A percentile compares a stretch with the other conserved stretches of the same genome.
Evolutionary conservation across 2,113 vertebrate species (phyloP).

Genomic region (Serilophus lunatus): DNA sequence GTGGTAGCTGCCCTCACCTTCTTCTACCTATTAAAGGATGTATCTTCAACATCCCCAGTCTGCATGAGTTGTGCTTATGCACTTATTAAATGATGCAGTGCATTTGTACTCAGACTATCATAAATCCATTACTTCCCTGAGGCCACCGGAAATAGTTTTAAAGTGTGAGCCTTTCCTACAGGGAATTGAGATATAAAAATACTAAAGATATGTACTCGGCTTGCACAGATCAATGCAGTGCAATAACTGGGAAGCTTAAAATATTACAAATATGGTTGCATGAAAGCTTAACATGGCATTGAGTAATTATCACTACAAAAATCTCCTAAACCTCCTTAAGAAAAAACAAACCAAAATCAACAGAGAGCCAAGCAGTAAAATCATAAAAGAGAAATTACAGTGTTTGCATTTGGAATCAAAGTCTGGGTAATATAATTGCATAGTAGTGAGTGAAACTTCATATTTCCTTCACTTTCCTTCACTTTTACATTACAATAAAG

Average conservation of each 20-base stretch:
- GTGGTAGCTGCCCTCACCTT: not conserved
- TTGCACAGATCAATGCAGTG: slow-evolving; percentile 24
- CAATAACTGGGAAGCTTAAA: slow-evolving; percentile 40
- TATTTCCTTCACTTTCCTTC: not conserved
- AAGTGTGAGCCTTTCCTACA: slow-evolving; percentile 10
- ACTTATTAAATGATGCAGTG: slow-evolving; percentile 29
- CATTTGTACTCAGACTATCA: slow-evolving; percentile 19
- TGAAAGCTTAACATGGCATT: slow-evolving; percentile 38
- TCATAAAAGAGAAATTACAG: not conserved
- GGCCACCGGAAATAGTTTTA: slow-evolving; percentile 26
- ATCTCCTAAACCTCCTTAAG: not conserved
- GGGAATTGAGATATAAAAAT: slow-evolving; percentile 12
- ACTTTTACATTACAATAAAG: not conserved
- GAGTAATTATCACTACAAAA: slow-evolving; percentile 28
- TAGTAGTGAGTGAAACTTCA: not conserved
- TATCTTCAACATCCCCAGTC: not conserved
- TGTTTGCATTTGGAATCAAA: not conserved
- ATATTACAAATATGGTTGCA: slow-evolving; percentile 14
- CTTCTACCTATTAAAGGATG: not conserved
- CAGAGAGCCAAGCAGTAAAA: not conserved
- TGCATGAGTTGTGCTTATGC: not conserved
- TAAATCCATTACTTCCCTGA: slow-evolving; percentile 1
- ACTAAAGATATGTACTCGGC: not conserved
- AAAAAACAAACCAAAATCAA: not conserved
- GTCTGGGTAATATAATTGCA: not conserved